A percentile compares a stretch with the other conserved stretches of the same genome.
Conservation (phyloP, 2,113 vertebrate species). For the Saguinus imperator region DNA sequence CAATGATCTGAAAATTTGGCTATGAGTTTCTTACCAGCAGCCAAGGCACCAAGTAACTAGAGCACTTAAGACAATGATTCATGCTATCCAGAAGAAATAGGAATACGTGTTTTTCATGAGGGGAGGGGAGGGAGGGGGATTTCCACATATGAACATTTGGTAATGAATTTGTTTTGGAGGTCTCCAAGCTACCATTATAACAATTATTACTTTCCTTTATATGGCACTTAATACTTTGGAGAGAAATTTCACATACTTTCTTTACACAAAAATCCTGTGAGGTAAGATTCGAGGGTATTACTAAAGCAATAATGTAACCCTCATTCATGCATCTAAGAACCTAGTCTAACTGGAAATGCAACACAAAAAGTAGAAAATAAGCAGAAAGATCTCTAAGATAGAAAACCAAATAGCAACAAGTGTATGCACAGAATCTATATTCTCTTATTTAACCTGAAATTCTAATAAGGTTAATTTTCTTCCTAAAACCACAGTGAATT, state of each 20-base stretch:
- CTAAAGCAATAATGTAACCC: constrained; percentile 13
- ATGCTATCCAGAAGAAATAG: background rate
- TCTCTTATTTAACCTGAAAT: constrained; percentile 8
- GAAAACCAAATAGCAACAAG: background rate
- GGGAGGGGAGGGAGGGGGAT: background rate
- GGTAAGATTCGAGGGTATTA: constrained; percentile 34
- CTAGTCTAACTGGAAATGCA: background rate
- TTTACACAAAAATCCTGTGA: background rate
- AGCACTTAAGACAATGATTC: background rate
- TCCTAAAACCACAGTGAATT: background rate
- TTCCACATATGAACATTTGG: background rate
- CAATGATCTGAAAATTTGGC: background rate
- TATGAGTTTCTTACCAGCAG: background rate
- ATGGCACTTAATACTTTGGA: background rate
- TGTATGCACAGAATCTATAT: background rate
- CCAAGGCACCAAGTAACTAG: background rate
- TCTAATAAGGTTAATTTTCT: constrained; percentile 24
- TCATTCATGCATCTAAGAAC: background rate
- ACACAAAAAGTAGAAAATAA: background rate
- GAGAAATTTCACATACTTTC: background rate
- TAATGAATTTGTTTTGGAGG: constrained; percentile 5
- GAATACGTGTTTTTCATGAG: background rate
- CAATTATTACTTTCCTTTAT: constrained; percentile 33
- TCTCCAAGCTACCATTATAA: constrained; percentile 36
- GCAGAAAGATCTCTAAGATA: background rate